Evolutionary conservation across 2,113 vertebrate species (phyloP), one percentile per base, ranked within the genome.

Genomic region (Megaceryle torquata): DNA sequence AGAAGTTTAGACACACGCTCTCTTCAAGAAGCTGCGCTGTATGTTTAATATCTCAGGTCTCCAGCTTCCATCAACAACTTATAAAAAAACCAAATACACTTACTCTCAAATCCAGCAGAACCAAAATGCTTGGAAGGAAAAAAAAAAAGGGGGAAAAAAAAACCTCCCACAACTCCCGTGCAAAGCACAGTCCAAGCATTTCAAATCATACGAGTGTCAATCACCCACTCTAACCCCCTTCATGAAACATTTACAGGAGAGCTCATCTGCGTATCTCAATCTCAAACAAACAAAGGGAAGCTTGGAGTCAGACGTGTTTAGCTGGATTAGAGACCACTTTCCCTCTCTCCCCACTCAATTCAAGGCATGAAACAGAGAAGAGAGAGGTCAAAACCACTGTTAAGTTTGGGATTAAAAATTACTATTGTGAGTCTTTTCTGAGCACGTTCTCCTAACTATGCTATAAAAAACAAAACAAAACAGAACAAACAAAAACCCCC

Each of bases 201-300:
- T 92, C 72, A 84, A 80, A 75, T 50, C n/a, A 41, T 28, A 57
- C 0, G 1, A 82, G 87, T 24, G 94, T 94, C 82, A 88, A 94
- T 53, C 86, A 78, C 93, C 11, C 11, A 2, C 86, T 64, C 60
- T 28, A 94, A 77, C 48, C 25, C 22, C 70, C 59, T 91, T 78
- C 89, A 71, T 96, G 93, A 97, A 97, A 97, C 88, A 97, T 97
- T 97, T 89, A 97, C 92, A 93, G 60, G 60, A 89, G 74, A 53
- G 59, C 78, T 31, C 65, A 75, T 88, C 88, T 48, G 74, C 76
- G 33, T 59, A 86, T 79, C 95, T 88, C 61, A 57, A 29, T 41
- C 78, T 67, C 8, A 7, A 83, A 59, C 74, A 92, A 95, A 89
- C 75, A 94, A 95, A 63, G 50, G 60, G 21, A 77, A 33, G n/a